Percentiles rank a stretch among this genome's conserved stretches.
Conservation (phyloP, 2,888 invertebrate species). For the Parnassius apollo region DNA sequence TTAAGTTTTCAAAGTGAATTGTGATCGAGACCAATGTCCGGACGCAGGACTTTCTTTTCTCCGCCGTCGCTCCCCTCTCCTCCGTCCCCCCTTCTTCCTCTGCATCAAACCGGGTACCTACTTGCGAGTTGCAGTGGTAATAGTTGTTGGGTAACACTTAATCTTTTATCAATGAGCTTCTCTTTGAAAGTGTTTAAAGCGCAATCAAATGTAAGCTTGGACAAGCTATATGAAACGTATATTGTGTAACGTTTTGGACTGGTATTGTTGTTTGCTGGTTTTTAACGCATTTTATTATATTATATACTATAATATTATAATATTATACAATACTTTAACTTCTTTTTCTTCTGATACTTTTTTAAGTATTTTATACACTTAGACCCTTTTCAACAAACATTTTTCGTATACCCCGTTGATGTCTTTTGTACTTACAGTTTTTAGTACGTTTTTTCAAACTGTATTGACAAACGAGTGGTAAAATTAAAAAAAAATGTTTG, state of each 20-base stretch:
- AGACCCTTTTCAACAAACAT: no score
- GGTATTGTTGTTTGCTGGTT: no score
- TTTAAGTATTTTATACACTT: no score
- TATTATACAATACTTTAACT: no score
- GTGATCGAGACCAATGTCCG: conserved; percentile 23
- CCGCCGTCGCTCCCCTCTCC: conserved; percentile 16
- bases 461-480: no score
- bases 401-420: no score
- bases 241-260: not conserved
- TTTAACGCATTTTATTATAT: no score
- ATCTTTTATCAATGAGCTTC: conserved; percentile 22
- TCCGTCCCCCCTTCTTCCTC: conserved; percentile 8
- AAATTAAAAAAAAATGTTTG: no score
- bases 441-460: no score
- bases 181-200: conserved; percentile 17
- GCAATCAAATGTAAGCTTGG: conserved; percentile 20
- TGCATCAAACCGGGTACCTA: conserved; percentile 2
- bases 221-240: not conserved
- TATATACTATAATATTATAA: no score
- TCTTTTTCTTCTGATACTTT: no score
- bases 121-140: conserved; percentile 33
- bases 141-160: conserved; percentile 37
- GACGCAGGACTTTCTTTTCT: conserved; percentile 43
- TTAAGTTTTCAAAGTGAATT: conserved; percentile 11
- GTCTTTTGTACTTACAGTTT: no score